Percentiles rank a stretch among this genome's conserved stretches.
These are phyloP conservation scores for Teinopalpus imperialis DNA, from an alignment of 2,888 invertebrate genomes.

Conservation along the genomic window DNA sequence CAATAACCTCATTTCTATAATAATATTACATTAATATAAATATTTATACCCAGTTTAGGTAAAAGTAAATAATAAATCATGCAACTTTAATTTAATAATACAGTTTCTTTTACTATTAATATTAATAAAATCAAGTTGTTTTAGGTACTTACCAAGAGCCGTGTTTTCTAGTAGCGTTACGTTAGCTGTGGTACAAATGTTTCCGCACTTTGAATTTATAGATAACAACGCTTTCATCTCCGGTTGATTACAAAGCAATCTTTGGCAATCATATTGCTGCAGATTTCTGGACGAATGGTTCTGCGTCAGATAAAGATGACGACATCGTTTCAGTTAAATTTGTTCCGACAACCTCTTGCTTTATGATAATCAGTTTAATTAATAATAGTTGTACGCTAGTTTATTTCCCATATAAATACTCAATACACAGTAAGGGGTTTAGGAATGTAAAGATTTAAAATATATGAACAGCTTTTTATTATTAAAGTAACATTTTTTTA, in stretches of 20 bases:
- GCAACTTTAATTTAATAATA: too few species aligned
- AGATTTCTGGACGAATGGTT: conserved; percentile 76
- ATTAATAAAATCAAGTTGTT: too few species aligned
- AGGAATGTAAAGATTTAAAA: background rate
- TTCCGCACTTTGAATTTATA: conserved; percentile 73
- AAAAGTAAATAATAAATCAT: too few species aligned
- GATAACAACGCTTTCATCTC: conserved; percentile 72
- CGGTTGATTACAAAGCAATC: conserved; percentile 68
- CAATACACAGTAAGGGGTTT: too few species aligned
- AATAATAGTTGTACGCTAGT: conserved; percentile 23
- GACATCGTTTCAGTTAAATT: conserved; percentile 67
- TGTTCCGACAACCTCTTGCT: conserved; percentile 70
- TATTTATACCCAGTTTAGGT: too few species aligned
- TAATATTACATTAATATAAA: conserved; percentile 16
- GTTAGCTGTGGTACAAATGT: conserved; percentile 61
- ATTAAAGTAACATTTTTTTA: conserved; percentile 43
- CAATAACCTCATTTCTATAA: conserved; percentile 58
- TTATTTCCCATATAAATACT: conserved; percentile 1
- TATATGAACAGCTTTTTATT: conserved; percentile 9
- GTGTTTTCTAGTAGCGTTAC: conserved; percentile 50
- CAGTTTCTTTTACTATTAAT: too few species aligned
- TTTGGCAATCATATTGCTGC: conserved; percentile 73
- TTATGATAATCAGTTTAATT: too few species aligned
- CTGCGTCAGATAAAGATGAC: conserved; percentile 55
- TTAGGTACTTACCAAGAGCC: conserved; percentile 47